Base-by-base conservation (phyloP, 2,113 vertebrate species). In the Myrmecophaga tridactyla region DNA sequence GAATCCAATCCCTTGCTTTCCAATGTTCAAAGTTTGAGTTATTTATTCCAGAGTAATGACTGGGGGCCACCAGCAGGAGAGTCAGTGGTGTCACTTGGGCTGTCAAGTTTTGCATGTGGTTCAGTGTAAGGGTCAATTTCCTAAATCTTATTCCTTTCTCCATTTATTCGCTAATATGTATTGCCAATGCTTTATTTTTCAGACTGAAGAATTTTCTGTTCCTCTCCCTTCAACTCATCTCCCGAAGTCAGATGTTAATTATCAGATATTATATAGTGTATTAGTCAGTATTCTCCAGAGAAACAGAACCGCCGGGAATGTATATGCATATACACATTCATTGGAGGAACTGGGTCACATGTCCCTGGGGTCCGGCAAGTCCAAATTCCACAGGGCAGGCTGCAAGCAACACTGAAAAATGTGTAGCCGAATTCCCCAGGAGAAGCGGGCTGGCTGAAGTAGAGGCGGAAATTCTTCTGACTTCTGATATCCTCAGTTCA, bases 211-310 rank as follows among this genome's bases (percentile, higher is more conserved):
- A 7, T 73, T 36, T 88, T 67, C 43, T 88, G 7, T 20, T 60
- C n/a, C 11, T 81, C 12, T 9, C 34, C 4, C 34, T 87, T 63
- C 5, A 18, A 4, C 0, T 4, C 6, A 62, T 67, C 36, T 53
- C 14, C 82, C 8, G 86, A 77, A 13, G 34, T 62, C 62, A 72
- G 83, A 83, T 67, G 12, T n/a, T 67, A 80, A 69, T 80, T 95
- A 51, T 67, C 14, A 58, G 51, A 84, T 17, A 48, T 84, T n/a
- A 34, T 39, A 41, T 63, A 39, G 53, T 53, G 53, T 17, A 56
- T 56, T 56, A 56, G 53, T 56, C 53, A 56, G 53, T 18, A 18
- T 56, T 56, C 53, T 56, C 53, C 53, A 56, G 51, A 53, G 53
- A 56, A 56, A 56, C 18, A 56, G 18, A 56, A 56, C 18, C 6